Evolutionary conservation across 2,888 invertebrate genomes (phyloP).

Genomic region (Prenolepis imparis): DNA sequence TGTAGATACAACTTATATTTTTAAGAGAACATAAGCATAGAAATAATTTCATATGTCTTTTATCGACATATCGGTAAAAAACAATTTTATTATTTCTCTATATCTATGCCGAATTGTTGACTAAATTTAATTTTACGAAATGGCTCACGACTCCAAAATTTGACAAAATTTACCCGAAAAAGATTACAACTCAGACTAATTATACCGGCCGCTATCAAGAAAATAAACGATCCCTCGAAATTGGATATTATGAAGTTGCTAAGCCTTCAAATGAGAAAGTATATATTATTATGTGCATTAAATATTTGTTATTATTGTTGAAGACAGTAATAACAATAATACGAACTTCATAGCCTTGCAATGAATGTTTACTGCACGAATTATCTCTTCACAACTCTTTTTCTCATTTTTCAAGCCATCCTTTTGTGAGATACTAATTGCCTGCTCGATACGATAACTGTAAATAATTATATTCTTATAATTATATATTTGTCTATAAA

Average conservation of each 20-base stretch:
- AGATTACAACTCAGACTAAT: neutral
- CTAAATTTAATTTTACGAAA: too few relatives aligned
- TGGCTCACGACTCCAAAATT: neutral
- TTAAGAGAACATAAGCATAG: too few relatives aligned
- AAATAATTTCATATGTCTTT: too few relatives aligned
- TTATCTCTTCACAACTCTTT: neutral
- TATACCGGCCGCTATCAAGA: neutral
- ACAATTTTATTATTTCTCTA: neutral
- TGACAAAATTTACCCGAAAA: neutral
- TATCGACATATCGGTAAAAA: too few relatives aligned
- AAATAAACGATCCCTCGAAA: neutral
- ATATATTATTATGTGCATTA: neutral
- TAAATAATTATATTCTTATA: neutral
- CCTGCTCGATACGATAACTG: constrained; percentile 26
- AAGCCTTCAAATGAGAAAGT: neutral
- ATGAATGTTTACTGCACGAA: constrained; percentile 16
- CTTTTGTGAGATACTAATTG: neutral
- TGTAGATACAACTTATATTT: too few relatives aligned
- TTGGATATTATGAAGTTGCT: neutral
- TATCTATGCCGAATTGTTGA: neutral
- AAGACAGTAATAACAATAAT: neutral
- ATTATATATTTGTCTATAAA: neutral
- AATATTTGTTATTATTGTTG: neutral
- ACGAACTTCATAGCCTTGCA: constrained; percentile 30
- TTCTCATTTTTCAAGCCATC: neutral